Percentiles rank a stretch among this genome's conserved stretches.
These are phyloP conservation scores for Colius striatus DNA, from an alignment of 2,113 vertebrate species.

Conservation along the genomic window DNA sequence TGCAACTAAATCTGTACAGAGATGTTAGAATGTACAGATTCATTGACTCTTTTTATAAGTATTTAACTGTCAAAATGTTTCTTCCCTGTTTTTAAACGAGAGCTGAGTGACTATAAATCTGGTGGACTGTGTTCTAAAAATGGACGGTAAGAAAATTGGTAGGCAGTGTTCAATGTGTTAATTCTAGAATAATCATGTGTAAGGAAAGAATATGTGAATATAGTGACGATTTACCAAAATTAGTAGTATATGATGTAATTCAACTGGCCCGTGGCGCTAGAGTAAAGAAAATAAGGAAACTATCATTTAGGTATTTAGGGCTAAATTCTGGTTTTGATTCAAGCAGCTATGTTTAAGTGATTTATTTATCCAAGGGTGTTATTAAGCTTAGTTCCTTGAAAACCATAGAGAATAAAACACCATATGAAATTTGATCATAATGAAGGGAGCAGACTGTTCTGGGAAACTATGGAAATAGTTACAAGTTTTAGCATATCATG, in stretches of 20 bases:
- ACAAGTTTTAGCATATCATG: background rate
- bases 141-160: background rate
- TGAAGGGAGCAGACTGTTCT: background rate
- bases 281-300: background rate
- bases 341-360: background rate
- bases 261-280: background rate
- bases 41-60: background rate
- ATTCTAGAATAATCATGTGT: background rate
- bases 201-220: background rate
- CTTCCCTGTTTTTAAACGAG: background rate
- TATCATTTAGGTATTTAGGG: background rate
- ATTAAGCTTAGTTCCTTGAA: background rate
- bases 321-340: background rate
- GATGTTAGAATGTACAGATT: background rate
- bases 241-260: background rate
- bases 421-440: background rate
- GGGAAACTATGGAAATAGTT: background rate
- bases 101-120: background rate
- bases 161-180: background rate
- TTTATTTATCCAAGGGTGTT: background rate
- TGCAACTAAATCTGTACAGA: background rate
- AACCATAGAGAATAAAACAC: background rate
- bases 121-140: background rate
- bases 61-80: background rate
- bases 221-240: background rate